Evolutionary conservation across 2,113 vertebrate species (phyloP).

Genomic region (Coturnix japonica): DNA sequence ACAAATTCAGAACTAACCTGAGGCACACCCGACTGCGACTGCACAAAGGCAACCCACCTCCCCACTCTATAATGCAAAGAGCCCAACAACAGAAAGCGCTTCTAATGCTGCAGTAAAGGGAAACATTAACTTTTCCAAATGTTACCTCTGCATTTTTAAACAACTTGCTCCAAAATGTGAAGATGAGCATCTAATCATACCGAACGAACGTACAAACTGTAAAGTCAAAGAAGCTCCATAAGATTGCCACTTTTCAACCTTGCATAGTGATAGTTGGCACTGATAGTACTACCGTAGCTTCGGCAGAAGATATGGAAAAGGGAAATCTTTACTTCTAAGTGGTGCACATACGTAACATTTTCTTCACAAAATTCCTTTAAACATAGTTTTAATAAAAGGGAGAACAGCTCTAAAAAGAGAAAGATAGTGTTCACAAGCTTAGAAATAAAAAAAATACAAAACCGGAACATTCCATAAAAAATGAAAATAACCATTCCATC

Average conservation of each 20-base stretch:
- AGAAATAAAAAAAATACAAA: constrained; percentile 65
- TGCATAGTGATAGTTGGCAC: constrained; percentile 65
- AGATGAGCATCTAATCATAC: constrained; percentile 1
- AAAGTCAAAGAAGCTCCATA: constrained; percentile 24
- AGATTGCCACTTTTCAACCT: constrained; percentile 60
- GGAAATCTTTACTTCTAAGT: constrained; percentile 7
- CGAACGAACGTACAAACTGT: constrained; percentile 8
- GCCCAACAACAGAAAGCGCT: not conserved
- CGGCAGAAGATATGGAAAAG: constrained; percentile 36
- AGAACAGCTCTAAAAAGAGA: constrained; percentile 48
- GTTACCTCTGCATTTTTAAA: not conserved
- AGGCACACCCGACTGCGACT: not conserved
- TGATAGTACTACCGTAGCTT: constrained; percentile 62
- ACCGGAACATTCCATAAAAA: constrained; percentile 58
- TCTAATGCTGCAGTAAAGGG: not conserved
- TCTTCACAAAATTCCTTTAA: constrained; percentile 53
- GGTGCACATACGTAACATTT: constrained; percentile 2
- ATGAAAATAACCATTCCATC: constrained; percentile 24
- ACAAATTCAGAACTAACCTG: not conserved
- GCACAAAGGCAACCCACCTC: not conserved
- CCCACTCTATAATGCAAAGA: not conserved
- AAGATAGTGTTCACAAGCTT: constrained; percentile 54
- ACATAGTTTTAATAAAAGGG: constrained; percentile 42
- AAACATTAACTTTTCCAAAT: not conserved
- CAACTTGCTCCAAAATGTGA: not conserved